These are phyloP conservation scores for Acrobasis suavella DNA, from an alignment of 2,888 invertebrate species.

Conservation along the genomic window DNA sequence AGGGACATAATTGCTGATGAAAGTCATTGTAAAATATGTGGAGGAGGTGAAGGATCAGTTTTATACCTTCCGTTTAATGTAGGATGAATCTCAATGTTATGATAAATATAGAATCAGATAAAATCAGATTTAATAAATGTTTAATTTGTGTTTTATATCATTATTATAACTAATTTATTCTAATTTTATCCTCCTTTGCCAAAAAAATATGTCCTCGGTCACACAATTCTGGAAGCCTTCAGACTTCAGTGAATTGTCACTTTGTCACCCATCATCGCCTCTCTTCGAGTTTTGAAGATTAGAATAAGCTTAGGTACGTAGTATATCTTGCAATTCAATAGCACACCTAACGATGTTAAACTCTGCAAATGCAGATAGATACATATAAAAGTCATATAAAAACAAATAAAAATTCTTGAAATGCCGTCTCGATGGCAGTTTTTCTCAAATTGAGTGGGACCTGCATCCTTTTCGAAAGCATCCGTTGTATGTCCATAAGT, in stretches of 20 bases:
- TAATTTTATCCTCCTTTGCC: not conserved
- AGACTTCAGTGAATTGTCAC: not conserved
- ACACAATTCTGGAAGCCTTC: conserved; percentile 2
- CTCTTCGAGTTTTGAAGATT: not conserved
- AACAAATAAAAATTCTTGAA: no score
- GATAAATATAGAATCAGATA: no score
- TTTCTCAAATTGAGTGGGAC: conserved; percentile 10
- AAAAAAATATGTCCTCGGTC: not conserved
- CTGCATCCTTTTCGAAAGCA: conserved; percentile 30
- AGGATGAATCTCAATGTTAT: conserved; percentile 5
- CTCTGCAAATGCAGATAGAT: no score
- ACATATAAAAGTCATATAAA: no score
- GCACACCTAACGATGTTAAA: no score
- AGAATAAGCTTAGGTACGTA: not conserved
- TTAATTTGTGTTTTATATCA: no score
- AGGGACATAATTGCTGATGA: conserved; percentile 28
- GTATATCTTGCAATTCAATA: no score
- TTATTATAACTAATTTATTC: not conserved
- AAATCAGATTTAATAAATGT: no score
- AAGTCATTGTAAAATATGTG: conserved; percentile 29
- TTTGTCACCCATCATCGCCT: not conserved
- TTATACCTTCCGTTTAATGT: conserved; percentile 11
- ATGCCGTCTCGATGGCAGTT: not conserved
- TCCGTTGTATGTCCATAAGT: conserved; percentile 30
- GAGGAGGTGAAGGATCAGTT: conserved; percentile 9